A percentile compares a stretch with the other conserved stretches of the same genome.
phyloP scores from a whole-genome alignment of 2,113 vertebrate genomes.

The Sylvietta virens region DNA sequence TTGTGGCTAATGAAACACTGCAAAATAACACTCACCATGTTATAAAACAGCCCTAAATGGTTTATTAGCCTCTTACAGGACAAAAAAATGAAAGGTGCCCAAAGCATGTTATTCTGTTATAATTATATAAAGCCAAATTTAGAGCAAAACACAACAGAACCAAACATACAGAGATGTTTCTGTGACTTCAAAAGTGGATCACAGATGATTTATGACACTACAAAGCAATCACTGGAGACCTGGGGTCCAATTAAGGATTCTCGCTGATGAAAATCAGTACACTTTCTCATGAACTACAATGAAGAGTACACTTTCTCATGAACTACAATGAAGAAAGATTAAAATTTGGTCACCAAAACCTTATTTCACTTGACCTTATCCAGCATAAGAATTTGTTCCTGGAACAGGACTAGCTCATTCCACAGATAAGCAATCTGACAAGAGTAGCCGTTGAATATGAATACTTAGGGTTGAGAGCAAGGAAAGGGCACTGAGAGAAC shows the following conservation, averaged over 20 bases:
- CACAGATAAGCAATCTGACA: background rate
- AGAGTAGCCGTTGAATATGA: background rate
- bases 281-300: background rate
- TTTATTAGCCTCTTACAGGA: conserved; percentile 57
- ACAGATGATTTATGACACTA: background rate
- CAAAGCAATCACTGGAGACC: background rate
- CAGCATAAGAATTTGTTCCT: background rate
- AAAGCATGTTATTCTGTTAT: background rate
- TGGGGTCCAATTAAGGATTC: background rate
- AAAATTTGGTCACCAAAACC: background rate
- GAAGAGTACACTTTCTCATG: background rate
- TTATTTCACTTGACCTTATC: background rate
- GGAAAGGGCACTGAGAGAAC: background rate
- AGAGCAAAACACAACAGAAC: background rate
- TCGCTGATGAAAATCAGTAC: background rate
- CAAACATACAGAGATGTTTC: background rate
- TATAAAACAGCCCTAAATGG: conserved; percentile 51
- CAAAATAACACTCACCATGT: conserved; percentile 63
- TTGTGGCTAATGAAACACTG: conserved; percentile 69
- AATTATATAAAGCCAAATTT: conserved; percentile 24
- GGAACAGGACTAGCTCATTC: background rate
- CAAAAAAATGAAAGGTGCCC: conserved; percentile 49
- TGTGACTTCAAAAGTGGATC: background rate
- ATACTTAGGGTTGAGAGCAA: background rate
- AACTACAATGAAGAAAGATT: background rate